phyloP scores from a whole-genome alignment of 2,888 invertebrate genomes.

The Octonoba sinensis region DNA sequence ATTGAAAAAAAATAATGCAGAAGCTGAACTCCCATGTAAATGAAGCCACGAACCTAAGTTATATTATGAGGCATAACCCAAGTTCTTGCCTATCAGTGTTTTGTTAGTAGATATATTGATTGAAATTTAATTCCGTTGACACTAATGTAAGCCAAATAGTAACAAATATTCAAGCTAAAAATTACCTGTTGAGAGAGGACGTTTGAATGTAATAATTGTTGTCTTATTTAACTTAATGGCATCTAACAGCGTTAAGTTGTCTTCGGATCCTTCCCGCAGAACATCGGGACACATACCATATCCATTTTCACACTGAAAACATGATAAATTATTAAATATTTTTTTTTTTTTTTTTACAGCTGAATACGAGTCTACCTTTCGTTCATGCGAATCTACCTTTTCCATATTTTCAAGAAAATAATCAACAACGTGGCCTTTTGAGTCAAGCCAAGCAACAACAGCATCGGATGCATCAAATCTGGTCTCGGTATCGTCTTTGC shows the following conservation, averaged over 20 bases:
- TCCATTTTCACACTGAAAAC: conserved; percentile 80
- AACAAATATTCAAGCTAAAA: background rate
- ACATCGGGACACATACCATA: conserved; percentile 88
- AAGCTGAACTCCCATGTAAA: no score
- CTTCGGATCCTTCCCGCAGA: conserved; percentile 51
- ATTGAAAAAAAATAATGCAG: no score
- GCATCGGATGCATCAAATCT: conserved; percentile 90
- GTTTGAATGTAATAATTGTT: conserved; percentile 91
- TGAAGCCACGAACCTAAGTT: no score
- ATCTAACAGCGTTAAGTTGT: conserved; percentile 83
- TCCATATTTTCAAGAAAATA: conserved; percentile 88
- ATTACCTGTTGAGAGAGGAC: conserved; percentile 76
- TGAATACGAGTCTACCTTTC: no score
- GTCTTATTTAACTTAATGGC: conserved; percentile 92
- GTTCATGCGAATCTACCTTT: conserved; percentile 73
- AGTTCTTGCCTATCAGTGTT: no score
- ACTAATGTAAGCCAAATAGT: no score
- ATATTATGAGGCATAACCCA: no score
- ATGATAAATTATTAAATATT: background rate
- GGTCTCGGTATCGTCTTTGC: conserved; percentile 79
- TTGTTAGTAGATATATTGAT: no score
- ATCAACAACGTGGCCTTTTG: conserved; percentile 86
- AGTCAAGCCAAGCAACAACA: conserved; percentile 88
- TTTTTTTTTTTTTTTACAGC: background rate
- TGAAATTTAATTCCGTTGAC: no score